Base-by-base conservation (phyloP, 64 coral and sea anemone species). In the Dendronephthya gigantea region DNA sequence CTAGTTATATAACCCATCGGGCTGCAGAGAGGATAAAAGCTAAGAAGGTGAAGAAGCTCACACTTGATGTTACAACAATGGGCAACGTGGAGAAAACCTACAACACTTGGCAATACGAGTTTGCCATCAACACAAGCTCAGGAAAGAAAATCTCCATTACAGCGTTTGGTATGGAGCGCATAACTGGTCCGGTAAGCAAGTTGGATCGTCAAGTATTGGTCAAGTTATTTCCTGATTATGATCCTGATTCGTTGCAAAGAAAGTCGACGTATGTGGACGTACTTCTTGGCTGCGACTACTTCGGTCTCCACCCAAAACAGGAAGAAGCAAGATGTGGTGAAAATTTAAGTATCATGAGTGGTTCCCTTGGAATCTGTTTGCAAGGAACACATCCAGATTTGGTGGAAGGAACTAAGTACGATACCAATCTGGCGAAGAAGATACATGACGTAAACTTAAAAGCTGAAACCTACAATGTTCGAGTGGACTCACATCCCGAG, bases 321-420 rank as follows among this genome's bases (percentile, higher is more conserved):
- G 66, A 70, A 31, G 66, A 70, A 70, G 66, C 66, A 19, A 19
- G 66, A 31, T 70, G 66, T 70, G 66, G 66, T 8, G 66, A 70
- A 19, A 19, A 70, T n/a, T 70, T 70, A 31, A 70, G 66, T 31
- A 70, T 70, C 66, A 70, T 70, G 66, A 70, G 66, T 70, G 66
- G 66, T 9, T 9, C 17, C 9, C 29, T 70, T 6, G 66, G 66
- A 25, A 31, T 70, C 23, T 70, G 66, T 31, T 8, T 70, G 17
- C 66, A 70, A 70, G 7, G 66, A 25, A n/a, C 23, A 7, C 66
- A 70, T 70, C 66, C 66, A n/a, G 66, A 70, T 31, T 6, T 70
- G 8, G 66, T 70, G 8, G 66, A 70, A 31, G 29, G 8, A 70
- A 70, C 66, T n/a, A 70, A 7, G 25, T 31, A 31, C 29, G 66